Evolutionary conservation across 2,113 vertebrate genomes (phyloP).

Genomic region (Psilopsiagon aurifrons): DNA sequence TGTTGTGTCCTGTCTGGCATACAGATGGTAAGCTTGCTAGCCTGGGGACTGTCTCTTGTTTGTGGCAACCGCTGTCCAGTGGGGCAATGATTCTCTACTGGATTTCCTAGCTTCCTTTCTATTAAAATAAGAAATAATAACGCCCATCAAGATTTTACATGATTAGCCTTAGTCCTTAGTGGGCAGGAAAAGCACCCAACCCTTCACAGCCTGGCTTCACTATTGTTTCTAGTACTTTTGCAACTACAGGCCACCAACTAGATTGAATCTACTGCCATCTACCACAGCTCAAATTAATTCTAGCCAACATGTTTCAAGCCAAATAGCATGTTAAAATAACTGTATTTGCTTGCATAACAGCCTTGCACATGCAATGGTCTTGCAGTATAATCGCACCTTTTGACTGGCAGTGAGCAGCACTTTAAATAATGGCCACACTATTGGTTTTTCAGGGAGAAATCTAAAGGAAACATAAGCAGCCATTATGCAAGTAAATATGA

Average conservation of each 20-base stretch:
- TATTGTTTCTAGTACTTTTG: constrained; percentile 12
- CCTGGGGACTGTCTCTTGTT: neutral
- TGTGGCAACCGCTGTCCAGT: neutral
- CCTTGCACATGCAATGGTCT: neutral
- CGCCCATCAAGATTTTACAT: neutral
- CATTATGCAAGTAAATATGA: neutral
- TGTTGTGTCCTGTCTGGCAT: neutral
- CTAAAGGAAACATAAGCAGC: neutral
- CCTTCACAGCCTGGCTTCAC: neutral
- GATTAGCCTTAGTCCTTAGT: neutral
- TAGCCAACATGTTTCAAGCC: neutral
- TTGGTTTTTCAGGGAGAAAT: neutral
- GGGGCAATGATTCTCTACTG: neutral
- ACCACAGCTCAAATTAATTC: constrained; percentile 27
- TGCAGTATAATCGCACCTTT: neutral
- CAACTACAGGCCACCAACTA: neutral
- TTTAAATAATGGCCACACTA: neutral
- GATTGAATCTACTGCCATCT: constrained; percentile 12
- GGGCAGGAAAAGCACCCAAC: neutral
- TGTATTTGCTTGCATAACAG: neutral
- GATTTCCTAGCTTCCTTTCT: neutral
- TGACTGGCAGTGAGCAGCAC: neutral
- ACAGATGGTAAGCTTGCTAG: neutral
- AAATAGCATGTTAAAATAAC: constrained; percentile 17
- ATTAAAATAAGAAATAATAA: neutral